Conservation (phyloP, 2,113 vertebrate species). For the Turdus rufiventris region DNA sequence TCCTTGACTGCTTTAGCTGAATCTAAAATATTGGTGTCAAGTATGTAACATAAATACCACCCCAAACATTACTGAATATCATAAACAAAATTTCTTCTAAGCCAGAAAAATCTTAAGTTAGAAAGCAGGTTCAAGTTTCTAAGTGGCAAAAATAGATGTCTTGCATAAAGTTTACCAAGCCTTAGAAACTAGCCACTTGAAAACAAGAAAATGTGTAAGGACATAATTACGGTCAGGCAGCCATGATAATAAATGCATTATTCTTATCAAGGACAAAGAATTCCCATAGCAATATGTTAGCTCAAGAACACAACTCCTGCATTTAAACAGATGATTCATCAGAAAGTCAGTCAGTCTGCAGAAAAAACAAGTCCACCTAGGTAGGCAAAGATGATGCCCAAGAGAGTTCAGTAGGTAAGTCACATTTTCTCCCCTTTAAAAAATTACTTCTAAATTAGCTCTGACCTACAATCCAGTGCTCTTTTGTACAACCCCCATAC, state of each 20-base stretch:
- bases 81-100: not conserved
- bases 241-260: not conserved
- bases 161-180: not conserved
- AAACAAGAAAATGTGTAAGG: not conserved
- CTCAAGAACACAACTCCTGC: not conserved
- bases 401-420: not conserved
- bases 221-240: not conserved
- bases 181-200: not conserved
- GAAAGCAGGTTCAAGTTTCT: not conserved
- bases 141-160: not conserved
- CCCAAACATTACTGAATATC: not conserved
- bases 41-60: not conserved
- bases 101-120: not conserved
- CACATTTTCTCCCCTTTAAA: not conserved
- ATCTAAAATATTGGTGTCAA: not conserved
- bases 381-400: not conserved
- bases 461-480: not conserved
- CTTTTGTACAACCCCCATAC: not conserved
- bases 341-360: not conserved
- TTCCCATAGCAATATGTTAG: not conserved
- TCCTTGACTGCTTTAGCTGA: not conserved
- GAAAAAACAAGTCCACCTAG: not conserved
- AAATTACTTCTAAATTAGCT: not conserved
- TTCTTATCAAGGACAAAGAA: slow-evolving; percentile 10
- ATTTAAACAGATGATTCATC: slow-evolving; percentile 45